Base-by-base conservation (phyloP, 2,888 invertebrate genomes). In the Dexiosoma caninum region DNA sequence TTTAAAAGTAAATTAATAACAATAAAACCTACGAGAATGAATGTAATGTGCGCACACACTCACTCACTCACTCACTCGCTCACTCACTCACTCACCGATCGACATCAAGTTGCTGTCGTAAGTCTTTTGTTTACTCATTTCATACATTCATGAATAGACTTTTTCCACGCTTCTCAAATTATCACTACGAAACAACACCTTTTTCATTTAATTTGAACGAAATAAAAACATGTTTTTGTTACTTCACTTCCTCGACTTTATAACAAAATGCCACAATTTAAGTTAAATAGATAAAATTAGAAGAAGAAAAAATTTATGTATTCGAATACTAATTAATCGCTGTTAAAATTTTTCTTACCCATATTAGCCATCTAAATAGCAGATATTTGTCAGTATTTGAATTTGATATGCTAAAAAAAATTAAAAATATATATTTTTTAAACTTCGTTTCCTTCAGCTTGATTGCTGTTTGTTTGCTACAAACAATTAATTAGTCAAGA, bases 311-410 rank as follows among this genome's bases (percentile, higher is more conserved):
- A n/a, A n/a, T n/a, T n/a, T n/a, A n/a, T 21, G 16, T 30, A 27
- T 85, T 87, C 86, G 85, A 85, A 85, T 83, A 83, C 84, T 85
- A 86, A 87, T 87, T 87, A 88, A 88, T 87, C 82, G 88, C 70
- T 57, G n/a, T n/a, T 40, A 82, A 83, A 86, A 27, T 27, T 86
- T 86, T 86, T 86, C 85, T 87, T 35, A 8, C 51, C n/a, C 27
- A 44, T 44, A 37, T 35, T 72, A 19, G 10, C 46, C 37, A 55
- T 44, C 12, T 27, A 7, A 27, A 51, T 49, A 32, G 23, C 6
- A 32, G 21, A 55, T n/a, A 55, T 21, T 2, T 49, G 40, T 66
- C 60, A 3, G 6, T 40, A 19, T 55, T 71, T 62, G 4, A 55
- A 69, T 72, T 81, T 77, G 76, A 62, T 76, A 77, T 55, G 72